A percentile compares a stretch with the other conserved stretches of the same genome.
phyloP scores from a whole-genome alignment of 1,140 invertebrate genomes.

The Scaptomyza graminum region DNA sequence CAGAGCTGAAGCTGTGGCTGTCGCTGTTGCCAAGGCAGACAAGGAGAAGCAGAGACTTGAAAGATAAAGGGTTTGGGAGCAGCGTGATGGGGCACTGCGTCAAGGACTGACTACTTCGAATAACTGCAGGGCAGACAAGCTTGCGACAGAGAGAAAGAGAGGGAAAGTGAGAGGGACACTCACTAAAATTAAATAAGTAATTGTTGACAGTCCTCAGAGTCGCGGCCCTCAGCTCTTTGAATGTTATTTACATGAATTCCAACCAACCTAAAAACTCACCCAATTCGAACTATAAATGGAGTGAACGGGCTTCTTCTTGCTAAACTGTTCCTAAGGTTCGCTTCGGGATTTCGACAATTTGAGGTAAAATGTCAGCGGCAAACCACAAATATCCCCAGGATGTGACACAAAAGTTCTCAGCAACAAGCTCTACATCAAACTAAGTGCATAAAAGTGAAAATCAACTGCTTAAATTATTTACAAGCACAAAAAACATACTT shows the following conservation, averaged over 20 bases:
- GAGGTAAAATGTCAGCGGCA: too few relatives aligned
- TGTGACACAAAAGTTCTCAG: background rate
- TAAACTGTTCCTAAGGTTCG: background rate
- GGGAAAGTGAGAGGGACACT: background rate
- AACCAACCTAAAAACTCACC: too few relatives aligned
- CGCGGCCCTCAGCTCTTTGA: background rate
- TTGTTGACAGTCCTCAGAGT: slow-evolving; percentile 43
- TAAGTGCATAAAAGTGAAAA: background rate
- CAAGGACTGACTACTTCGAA: slow-evolving; percentile 6
- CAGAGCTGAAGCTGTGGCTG: background rate
- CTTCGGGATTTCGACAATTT: background rate
- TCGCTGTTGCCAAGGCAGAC: too few relatives aligned
- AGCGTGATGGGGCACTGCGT: background rate
- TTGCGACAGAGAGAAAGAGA: background rate
- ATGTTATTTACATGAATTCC: background rate
- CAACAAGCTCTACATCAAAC: too few relatives aligned
- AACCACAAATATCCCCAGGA: too few relatives aligned
- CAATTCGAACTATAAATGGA: background rate
- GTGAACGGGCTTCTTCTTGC: background rate
- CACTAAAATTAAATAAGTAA: slow-evolving; percentile 48
- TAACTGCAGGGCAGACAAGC: slow-evolving; percentile 5
- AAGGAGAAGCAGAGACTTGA: too few relatives aligned
- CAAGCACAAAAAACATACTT: too few relatives aligned
- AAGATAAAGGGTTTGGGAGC: background rate
- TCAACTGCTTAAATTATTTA: background rate